Conservation (phyloP, 2,888 invertebrate species). For the Zelleria hepariella region DNA sequence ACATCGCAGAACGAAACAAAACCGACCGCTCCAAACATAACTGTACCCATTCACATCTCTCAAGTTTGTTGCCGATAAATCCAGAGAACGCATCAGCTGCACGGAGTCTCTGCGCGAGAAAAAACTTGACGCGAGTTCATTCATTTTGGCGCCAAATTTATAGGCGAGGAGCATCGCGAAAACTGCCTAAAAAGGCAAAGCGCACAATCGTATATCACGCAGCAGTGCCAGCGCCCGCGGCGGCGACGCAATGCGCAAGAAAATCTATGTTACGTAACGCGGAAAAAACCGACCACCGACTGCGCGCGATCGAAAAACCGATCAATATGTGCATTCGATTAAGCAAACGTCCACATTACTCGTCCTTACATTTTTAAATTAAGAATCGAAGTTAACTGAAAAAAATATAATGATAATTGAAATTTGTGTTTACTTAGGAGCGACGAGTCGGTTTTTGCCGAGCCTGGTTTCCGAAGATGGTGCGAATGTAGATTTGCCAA, state of each 20-base stretch:
- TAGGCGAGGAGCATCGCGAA: conserved; percentile 52
- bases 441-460: conserved; percentile 42
- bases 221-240: conserved; percentile 22
- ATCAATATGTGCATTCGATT: conserved; percentile 64
- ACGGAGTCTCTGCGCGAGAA: conserved; percentile 17
- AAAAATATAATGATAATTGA: conserved; percentile 66
- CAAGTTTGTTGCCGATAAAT: background rate
- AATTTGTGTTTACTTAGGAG: conserved; percentile 65
- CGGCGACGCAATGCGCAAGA: conserved; percentile 33
- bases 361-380: conserved; percentile 43
- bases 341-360: conserved; percentile 39
- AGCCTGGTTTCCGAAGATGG: conserved; percentile 55
- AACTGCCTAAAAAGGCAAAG: conserved; percentile 52
- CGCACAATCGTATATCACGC: conserved; percentile 56
- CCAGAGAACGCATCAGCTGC: background rate
- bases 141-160: conserved; percentile 67
- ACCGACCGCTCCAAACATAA: background rate
- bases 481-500: conserved; percentile 55
- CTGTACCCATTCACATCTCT: background rate
- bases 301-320: conserved; percentile 48
- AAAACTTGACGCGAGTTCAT: conserved; percentile 48
- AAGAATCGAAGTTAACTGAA: conserved; percentile 56
- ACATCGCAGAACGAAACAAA: background rate
- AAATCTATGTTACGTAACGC: conserved; percentile 50
- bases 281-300: conserved; percentile 65